Conservation (phyloP, 2,113 vertebrate genomes). For the Epinephelus lanceolatus region DNA sequence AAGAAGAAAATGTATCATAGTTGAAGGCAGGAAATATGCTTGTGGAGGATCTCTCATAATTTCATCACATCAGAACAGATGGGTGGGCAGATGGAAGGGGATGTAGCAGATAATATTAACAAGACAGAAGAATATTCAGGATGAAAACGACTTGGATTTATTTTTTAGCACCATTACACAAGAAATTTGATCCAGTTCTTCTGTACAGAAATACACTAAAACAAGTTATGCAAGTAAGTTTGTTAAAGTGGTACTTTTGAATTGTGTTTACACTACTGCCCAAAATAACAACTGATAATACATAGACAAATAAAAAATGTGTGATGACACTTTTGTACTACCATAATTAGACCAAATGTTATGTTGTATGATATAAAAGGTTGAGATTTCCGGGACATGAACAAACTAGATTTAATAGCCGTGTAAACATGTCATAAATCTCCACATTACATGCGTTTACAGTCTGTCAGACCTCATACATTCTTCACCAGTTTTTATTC, state of each 20-base stretch:
- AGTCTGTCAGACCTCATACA: not conserved
- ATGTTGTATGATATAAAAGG: too few species aligned
- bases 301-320: not conserved
- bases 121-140: not conserved
- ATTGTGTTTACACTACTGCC: too few species aligned
- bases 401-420: not conserved
- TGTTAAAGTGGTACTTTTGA: not conserved
- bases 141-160: constrained; percentile 15
- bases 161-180: not conserved
- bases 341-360: too few species aligned
- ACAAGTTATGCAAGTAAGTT: not conserved
- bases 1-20: constrained; percentile 7
- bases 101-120: constrained; percentile 14
- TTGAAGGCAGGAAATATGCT: constrained; percentile 32
- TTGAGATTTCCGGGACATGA: too few species aligned
- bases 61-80: constrained; percentile 28
- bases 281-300: not conserved
- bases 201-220: not conserved
- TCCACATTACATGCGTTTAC: not conserved
- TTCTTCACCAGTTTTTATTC: not conserved
- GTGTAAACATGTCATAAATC: not conserved
- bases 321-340: not conserved
- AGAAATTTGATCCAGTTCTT: not conserved
- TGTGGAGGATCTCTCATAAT: constrained; percentile 9
- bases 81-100: constrained; percentile 32